Evolutionary conservation across 2,888 invertebrate genomes (phyloP), one percentile per base, ranked within the genome.

Genomic region (Autographa gamma): DNA sequence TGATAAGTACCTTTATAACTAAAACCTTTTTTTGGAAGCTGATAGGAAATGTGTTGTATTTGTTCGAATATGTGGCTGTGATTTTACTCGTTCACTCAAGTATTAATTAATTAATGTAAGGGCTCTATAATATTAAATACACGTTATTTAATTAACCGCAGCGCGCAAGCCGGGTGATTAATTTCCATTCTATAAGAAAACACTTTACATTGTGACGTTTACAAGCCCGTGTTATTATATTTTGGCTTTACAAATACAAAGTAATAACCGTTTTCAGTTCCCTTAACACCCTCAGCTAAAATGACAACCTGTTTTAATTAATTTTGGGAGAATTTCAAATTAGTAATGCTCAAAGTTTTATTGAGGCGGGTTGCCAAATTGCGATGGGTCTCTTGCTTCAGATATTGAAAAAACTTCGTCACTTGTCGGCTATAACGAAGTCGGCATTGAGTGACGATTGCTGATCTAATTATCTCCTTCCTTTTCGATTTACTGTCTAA

Each of bases 331-430:
- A 56, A 31, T 69, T 73, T 18, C 14, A 58, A 60, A 76, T 69
- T 68, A 54, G 58, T 65, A 56, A 56, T 38, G 14, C 2, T 48
- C 14, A 77, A 78, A 56, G 62, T 78, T 69, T 48, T 74, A 69
- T 54, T 9, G 56, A 16, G 19, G 18, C 13, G 38, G 38, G 56
- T 11, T 64, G 70, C 76, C 69, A 74, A 59, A 69, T 61, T 18
- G 16, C 56, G 18, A 18, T 13, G 14, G 5, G 25, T 52, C n/a
- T 34, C 19, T 13, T 13, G 63, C 59, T 4, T 59, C 32, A 63
- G 69, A 78, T 76, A 78, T 69, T 63, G 52, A 48, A 73, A 76
- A 74, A 79, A 69, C 59, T 76, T 79, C 16, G 31, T 6, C 13
- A 48, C 61, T 52, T 52, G 41, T 66, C 54, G 58, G 43, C 19